A percentile compares a stretch with the other conserved stretches of the same genome.
phyloP scores from a whole-genome alignment of 2,113 vertebrate species.

The Spermophilus dauricus region DNA sequence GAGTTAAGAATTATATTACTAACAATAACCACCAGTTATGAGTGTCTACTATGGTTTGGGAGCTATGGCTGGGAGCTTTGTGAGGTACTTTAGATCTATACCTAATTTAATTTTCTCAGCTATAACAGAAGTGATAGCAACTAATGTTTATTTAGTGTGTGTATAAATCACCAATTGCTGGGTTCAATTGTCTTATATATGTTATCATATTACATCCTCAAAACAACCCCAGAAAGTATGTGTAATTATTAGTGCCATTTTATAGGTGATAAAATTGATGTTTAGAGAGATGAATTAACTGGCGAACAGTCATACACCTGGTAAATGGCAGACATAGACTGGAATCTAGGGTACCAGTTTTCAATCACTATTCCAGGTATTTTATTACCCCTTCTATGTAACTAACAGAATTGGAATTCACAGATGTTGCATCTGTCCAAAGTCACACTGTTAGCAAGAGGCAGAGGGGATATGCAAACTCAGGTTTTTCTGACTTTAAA shows the following conservation, averaged over 20 bases:
- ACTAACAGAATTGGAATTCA: conserved; percentile 3
- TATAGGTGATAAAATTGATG: conserved; percentile 42
- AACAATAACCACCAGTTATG: conserved; percentile 46
- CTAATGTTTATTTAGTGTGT: conserved; percentile 56
- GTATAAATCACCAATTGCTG: conserved; percentile 42
- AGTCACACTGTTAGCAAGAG: neutral
- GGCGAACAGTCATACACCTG: neutral
- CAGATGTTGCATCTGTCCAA: neutral
- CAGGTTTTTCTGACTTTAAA: conserved; percentile 12
- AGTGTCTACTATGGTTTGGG: neutral
- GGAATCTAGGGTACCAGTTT: neutral
- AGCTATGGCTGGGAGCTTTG: neutral
- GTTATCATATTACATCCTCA: conserved; percentile 43
- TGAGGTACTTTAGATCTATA: conserved; percentile 16
- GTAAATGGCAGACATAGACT: neutral
- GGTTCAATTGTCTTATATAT: conserved; percentile 56
- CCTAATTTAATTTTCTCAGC: conserved; percentile 56
- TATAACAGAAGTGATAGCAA: conserved; percentile 34
- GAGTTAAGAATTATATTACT: conserved; percentile 10
- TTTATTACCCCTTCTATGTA: neutral
- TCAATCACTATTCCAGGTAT: conserved; percentile 11
- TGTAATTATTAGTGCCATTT: conserved; percentile 36
- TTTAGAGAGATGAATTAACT: conserved; percentile 43
- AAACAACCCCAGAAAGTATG: neutral
- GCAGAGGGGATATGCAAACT: neutral